Conservation (phyloP, 2,888 invertebrate species). For the Drosophila pseudotakahashii region DNA sequence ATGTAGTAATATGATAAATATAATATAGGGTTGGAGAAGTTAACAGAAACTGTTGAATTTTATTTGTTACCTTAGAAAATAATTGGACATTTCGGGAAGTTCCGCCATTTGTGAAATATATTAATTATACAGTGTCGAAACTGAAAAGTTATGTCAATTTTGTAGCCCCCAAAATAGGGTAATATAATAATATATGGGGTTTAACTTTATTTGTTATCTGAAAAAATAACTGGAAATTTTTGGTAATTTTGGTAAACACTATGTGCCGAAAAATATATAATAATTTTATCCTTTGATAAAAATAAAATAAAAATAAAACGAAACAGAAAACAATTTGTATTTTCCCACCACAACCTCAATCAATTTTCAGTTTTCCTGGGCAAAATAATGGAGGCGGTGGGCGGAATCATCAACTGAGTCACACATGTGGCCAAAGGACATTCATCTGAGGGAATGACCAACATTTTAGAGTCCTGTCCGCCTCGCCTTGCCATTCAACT, state of each 20-base stretch:
- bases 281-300: no score
- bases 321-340: background rate
- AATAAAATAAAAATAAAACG: background rate
- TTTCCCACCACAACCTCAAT: background rate
- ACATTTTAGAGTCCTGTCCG: slow-evolving; percentile 54
- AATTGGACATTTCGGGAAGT: no score
- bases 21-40: background rate
- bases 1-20: background rate
- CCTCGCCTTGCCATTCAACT: slow-evolving; percentile 18
- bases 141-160: no score
- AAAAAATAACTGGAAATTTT: no score
- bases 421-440: slow-evolving; percentile 39
- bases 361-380: background rate
- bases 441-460: slow-evolving; percentile 50
- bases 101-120: no score
- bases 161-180: no score
- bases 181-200: no score
- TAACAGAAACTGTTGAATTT: background rate
- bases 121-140: no score
- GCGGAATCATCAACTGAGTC: slow-evolving; percentile 23
- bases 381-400: background rate
- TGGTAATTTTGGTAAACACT: no score
- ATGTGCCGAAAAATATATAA: no score
- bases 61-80: background rate
- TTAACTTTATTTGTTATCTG: no score